These are phyloP conservation scores for Channa argus DNA, from an alignment of 2,113 vertebrate species.

Conservation along the genomic window DNA sequence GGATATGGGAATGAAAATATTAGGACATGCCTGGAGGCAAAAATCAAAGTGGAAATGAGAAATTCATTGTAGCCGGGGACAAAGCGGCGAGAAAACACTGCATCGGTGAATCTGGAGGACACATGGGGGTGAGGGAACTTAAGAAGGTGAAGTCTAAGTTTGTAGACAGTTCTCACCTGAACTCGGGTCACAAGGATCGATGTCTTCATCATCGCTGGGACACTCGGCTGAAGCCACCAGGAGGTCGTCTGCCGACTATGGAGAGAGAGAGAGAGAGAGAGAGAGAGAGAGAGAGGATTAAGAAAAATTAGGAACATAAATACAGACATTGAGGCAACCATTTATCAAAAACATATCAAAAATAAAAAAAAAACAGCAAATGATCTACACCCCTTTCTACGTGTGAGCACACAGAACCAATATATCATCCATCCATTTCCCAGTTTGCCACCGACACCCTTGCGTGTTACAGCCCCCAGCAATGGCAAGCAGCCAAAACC, in stretches of 20 bases:
- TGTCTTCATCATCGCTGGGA: conserved; percentile 95
- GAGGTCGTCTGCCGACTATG: conserved; percentile 91
- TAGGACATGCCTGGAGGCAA: conserved; percentile 40
- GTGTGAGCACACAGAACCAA: conserved; percentile 39
- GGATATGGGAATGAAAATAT: conserved; percentile 30
- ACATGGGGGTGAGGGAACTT: background rate
- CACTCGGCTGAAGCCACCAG: conserved; percentile 96
- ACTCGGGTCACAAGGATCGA: conserved; percentile 97
- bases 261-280: conserved; percentile 66
- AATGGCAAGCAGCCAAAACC: conserved; percentile 53
- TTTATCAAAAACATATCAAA: background rate
- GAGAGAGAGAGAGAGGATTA: conserved; percentile 47
- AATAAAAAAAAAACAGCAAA: background rate
- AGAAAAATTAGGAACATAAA: conserved; percentile 6
- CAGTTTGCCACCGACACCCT: conserved; percentile 54
- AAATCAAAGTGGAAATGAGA: conserved; percentile 63
- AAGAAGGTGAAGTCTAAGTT: background rate
- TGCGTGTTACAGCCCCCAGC: conserved; percentile 45
- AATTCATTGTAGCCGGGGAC: conserved; percentile 50
- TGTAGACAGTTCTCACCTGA: conserved; percentile 88
- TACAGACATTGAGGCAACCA: background rate
- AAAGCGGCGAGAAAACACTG: background rate
- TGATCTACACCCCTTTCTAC: conserved; percentile 36
- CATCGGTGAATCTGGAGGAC: background rate
- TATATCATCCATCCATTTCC: conserved; percentile 49